These are phyloP conservation scores for Malthinus flaveolus DNA, from an alignment of 2,888 invertebrate species.

Conservation along the genomic window DNA sequence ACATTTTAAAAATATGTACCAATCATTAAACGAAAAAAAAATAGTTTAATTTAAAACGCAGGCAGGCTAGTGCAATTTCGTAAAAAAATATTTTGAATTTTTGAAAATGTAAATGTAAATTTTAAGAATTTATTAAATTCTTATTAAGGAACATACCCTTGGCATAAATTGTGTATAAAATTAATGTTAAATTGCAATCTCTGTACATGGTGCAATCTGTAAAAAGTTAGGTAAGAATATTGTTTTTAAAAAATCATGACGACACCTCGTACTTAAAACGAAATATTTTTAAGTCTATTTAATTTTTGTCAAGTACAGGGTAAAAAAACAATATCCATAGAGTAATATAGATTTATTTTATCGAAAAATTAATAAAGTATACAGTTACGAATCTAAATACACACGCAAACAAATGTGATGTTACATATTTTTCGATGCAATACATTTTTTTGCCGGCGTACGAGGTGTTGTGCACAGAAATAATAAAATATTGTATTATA, in stretches of 20 bases:
- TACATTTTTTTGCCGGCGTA: constrained; percentile 36
- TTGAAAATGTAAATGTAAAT: constrained; percentile 37
- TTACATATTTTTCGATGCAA: constrained; percentile 6
- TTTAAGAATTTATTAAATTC: constrained; percentile 35
- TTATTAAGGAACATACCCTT: constrained; percentile 54
- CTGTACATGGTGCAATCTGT: constrained; percentile 55
- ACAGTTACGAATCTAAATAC: constrained; percentile 38
- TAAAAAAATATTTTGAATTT: constrained; percentile 14
- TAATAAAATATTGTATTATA: constrained; percentile 50
- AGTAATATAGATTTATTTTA: constrained; percentile 47
- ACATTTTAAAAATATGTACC: constrained; percentile 28
- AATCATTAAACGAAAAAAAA: constrained; percentile 24
- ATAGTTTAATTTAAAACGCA: constrained; percentile 14
- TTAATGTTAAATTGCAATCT: constrained; percentile 50
- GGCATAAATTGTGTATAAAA: constrained; percentile 53
- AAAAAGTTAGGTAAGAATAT: constrained; percentile 40
- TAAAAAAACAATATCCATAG: constrained; percentile 52
- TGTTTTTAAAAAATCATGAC: constrained; percentile 37
- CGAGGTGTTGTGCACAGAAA: constrained; percentile 47
- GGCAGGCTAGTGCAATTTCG: constrained; percentile 39
- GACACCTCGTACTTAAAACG: constrained; percentile 50
- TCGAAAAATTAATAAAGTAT: constrained; percentile 39
- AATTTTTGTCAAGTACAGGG: constrained; percentile 47
- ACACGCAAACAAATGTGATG: constrained; percentile 19
- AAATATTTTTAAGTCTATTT: constrained; percentile 7